Base-by-base conservation (phyloP, 1,140 invertebrate genomes). In the Solen grandis region DNA sequence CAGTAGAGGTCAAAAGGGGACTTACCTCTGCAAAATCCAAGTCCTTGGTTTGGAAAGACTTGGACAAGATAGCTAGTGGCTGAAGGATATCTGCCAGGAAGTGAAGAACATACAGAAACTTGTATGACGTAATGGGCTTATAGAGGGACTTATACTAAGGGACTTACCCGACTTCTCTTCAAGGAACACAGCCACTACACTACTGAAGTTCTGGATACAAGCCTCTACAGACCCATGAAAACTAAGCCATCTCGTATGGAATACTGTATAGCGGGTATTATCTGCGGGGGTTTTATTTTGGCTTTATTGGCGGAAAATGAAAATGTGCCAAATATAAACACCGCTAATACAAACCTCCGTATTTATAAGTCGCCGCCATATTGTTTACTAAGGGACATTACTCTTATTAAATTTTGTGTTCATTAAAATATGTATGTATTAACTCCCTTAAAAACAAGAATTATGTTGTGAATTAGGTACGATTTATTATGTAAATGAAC, bases 171-270 rank as follows among this genome's bases (percentile, higher is more conserved):
- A 78, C 8, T 60, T 80, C 36, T 80, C 77, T 29, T 72, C 54
- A 35, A 82, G 55, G 29, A 75, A 60, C 22, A 41, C 73, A 38
- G 46, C 52, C 25, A 77, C 2, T 35, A 82, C 19, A 55, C 60
- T 52, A 38, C 55, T 46, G 54, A 72, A 72, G 55, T 62, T 82
- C 22, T 27, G 22, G 16, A 82, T 52, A 33, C 63, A 13, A 38
- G 36, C 60, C 8, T 52, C n/a, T n/a, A 70, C 69, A 33, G 19
- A 31, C 10, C 72, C 80, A 22, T 82, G 54, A 76, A 75, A 60
- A 36, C 72, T 82, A 2, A 82, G 50, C 70, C 69, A 81, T n/a
- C 70, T 38, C 19, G 79, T 81, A 57, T 68, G 70, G 46, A 81
- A 81, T 8, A 82, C n/a, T n/a, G n/a, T n/a, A n/a, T n/a, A n/a